These are phyloP conservation scores for Osedax fenrisi DNA, from an alignment of 2,888 invertebrate species.

Conservation along the genomic window DNA sequence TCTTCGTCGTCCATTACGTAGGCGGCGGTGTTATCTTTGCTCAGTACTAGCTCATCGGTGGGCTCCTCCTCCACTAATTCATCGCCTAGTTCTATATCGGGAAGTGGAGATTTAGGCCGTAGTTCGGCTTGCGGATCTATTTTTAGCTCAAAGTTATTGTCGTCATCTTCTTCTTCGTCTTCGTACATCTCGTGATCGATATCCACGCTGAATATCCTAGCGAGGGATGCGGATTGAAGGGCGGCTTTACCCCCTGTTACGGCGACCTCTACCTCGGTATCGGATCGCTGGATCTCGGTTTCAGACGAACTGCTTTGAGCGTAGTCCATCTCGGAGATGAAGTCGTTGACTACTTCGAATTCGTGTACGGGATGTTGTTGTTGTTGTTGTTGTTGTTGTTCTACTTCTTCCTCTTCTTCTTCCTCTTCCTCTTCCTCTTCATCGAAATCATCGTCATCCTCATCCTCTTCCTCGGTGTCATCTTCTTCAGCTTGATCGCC, in stretches of 20 bases:
- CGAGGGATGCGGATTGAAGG: not conserved
- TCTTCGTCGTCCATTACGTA: not conserved
- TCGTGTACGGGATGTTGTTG: constrained; percentile 29
- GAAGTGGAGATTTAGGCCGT: constrained; percentile 53
- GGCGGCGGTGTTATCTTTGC: not conserved
- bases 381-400: constrained; percentile 17
- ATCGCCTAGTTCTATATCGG: constrained; percentile 26
- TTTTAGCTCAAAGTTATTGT: constrained; percentile 29
- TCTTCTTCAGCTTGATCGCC: constrained; percentile 25
- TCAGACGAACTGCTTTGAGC: not conserved
- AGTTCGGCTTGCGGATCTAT: constrained; percentile 53
- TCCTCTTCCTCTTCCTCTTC: constrained; percentile 12
- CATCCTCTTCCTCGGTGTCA: constrained; percentile 12
- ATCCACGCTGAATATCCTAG: not conserved
- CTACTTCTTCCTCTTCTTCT: not conserved
- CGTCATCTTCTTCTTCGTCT: not conserved
- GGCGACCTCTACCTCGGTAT: not conserved
- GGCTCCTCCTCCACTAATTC: not conserved
- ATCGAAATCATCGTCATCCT: constrained; percentile 20
- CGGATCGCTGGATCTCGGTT: not conserved
- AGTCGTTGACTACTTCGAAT: constrained; percentile 25
- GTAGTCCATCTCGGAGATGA: not conserved
- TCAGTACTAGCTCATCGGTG: not conserved
- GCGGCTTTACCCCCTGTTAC: not conserved
- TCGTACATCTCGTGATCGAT: not conserved